Base-by-base conservation (phyloP, 2,797 vertebrate species). In the Chaenodraco wilsoni region DNA sequence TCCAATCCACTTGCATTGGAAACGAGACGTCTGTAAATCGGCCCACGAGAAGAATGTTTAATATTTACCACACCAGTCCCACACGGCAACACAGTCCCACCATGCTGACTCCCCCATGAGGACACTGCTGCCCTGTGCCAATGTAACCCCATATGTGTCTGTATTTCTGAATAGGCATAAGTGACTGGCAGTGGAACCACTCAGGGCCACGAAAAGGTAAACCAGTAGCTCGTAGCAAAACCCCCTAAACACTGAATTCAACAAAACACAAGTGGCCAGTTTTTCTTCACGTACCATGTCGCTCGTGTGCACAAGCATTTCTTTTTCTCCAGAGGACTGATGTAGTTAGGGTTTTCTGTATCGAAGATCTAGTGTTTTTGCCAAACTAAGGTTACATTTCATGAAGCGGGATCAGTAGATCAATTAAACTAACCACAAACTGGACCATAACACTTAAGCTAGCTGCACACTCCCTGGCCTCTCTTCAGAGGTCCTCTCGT, bases 161-260 rank as follows among this genome's bases (percentile, higher is more conserved):
- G 88, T 93, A 91, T 93, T 88, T 86, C 87, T 90, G 87, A 94
- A 91, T 93, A 94, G 93, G 93, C 84, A 69, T 92, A 93, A 88
- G 89, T 91, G 91, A 93, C 91, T 93, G 92, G 93, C 91, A 93
- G 91, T 94, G 93, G 93, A 94, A 91, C 90, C 87, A 93, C 86
- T 89, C 91, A 89, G 91, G 87, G 90, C 87, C 89, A 90, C 86
- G 85, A 90, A 94, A 93, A 94, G 93, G 93, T 94, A 94, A 94
- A 85, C 72, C 77, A 75, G 87, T 92, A 93, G 89, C 59, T 84
- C 44, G 73, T 85, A 87, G 82, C 70, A 81, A 75, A 88, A 87
- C 57, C 76, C 82, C 76, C 69, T 23, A 55, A 79, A 74, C 74
- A 76, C 73, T 73, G 49, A 61, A 64, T 66, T 57, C 37, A 78